These are phyloP conservation scores for Gibbula magus DNA, from an alignment of 2,888 invertebrate genomes.

Conservation along the genomic window DNA sequence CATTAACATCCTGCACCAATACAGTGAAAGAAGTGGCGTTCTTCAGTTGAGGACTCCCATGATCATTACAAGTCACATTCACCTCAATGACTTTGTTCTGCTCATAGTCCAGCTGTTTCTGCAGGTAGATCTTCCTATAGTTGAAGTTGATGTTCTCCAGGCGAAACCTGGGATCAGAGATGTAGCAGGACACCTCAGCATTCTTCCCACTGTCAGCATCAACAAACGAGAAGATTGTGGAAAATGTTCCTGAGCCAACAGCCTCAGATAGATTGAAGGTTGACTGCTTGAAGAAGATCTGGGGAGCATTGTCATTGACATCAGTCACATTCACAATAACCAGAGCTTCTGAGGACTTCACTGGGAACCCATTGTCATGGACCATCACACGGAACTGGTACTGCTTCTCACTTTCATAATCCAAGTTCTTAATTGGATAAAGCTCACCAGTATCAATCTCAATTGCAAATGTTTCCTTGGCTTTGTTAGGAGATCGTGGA, in stretches of 20 bases:
- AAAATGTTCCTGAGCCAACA: constrained; percentile 91
- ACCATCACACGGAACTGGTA: constrained; percentile 83
- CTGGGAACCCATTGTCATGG: constrained; percentile 56
- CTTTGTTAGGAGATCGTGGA: constrained; percentile 50
- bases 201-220: constrained; percentile 62
- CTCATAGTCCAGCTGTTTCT: constrained; percentile 45
- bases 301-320: constrained; percentile 91
- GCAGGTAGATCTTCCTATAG: constrained; percentile 45
- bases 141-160: constrained; percentile 38
- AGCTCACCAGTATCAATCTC: constrained; percentile 92
- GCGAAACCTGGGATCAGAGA: constrained; percentile 40
- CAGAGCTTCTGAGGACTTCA: constrained; percentile 76
- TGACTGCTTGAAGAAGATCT: constrained; percentile 88
- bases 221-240: constrained; percentile 91
- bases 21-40: constrained; percentile 37
- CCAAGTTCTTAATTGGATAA: constrained; percentile 85
- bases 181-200: constrained; percentile 46
- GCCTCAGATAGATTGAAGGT: constrained; percentile 78
- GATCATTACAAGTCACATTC: constrained; percentile 45
- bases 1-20: constrained; percentile 47
- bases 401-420: constrained; percentile 85
- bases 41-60: constrained; percentile 36
- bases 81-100: constrained; percentile 36
- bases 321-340: constrained; percentile 79
- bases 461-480: constrained; percentile 76